A percentile compares a stretch with the other conserved stretches of the same genome.
Evolutionary conservation across 1,140 invertebrate species (phyloP).

Genomic region (Orchestia grillus): DNA sequence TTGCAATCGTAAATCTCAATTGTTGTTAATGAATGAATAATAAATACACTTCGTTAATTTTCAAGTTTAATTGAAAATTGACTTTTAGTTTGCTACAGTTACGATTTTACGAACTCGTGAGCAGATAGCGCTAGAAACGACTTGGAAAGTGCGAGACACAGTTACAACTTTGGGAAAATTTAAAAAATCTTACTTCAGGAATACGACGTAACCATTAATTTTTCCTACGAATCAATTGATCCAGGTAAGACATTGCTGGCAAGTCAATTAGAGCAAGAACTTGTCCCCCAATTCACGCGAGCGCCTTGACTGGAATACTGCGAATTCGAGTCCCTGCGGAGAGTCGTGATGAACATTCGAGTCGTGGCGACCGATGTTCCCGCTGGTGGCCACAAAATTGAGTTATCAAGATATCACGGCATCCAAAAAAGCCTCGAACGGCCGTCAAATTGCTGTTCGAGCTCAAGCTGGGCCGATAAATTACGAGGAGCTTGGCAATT

Average conservation of each 20-base stretch:
- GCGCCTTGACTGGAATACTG: background rate
- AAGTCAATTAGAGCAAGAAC: background rate
- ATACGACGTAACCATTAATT: background rate
- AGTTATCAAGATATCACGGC: conserved; percentile 55
- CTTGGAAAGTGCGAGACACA: background rate
- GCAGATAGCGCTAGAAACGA: background rate
- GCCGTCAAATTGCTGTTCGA: conserved; percentile 40
- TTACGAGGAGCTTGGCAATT: conserved; percentile 35
- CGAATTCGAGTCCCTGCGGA: background rate
- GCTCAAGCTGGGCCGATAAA: conserved; percentile 28
- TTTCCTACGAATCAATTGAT: background rate
- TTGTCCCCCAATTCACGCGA: background rate
- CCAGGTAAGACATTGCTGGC: background rate
- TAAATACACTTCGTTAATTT: background rate
- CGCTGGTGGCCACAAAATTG: conserved; percentile 48
- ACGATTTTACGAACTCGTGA: background rate
- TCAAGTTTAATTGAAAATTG: background rate
- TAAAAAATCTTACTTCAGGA: background rate
- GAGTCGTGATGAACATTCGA: background rate
- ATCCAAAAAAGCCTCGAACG: conserved; percentile 34
- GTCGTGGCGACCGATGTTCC: conserved; percentile 21
- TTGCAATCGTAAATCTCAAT: background rate
- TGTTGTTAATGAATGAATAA: background rate
- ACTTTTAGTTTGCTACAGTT: no score
- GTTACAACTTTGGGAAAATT: background rate